Conservation (phyloP, 1,140 invertebrate species). For the Diorhabda elongata region DNA sequence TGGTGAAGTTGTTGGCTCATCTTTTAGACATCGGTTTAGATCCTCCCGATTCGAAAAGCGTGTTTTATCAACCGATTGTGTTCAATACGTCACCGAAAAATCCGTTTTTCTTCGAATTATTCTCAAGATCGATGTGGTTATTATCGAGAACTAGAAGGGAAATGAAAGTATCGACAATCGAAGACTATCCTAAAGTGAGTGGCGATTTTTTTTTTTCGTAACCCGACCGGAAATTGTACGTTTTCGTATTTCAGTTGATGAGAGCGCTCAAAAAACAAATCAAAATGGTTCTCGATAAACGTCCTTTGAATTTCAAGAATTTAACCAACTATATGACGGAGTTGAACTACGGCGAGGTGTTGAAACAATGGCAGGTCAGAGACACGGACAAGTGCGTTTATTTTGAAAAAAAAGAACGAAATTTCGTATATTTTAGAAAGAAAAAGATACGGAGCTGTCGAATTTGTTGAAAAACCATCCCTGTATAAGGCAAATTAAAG, state of each 20-base stretch:
- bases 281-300: slow-evolving; percentile 31
- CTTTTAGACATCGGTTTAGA: slow-evolving; percentile 37
- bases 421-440: slow-evolving; percentile 24
- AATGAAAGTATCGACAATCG: slow-evolving; percentile 39
- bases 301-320: slow-evolving; percentile 34
- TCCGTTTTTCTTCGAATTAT: slow-evolving; percentile 41
- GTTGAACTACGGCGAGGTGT: slow-evolving; percentile 30
- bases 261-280: slow-evolving; percentile 39
- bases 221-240: background rate
- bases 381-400: background rate
- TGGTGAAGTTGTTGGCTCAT: slow-evolving; percentile 36
- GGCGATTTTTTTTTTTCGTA: background rate
- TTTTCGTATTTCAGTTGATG: slow-evolving; percentile 30
- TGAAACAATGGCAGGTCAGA: slow-evolving; percentile 30
- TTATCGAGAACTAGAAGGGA: slow-evolving; percentile 42
- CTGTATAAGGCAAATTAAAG: slow-evolving; percentile 34
- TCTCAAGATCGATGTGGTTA: slow-evolving; percentile 42
- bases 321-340: slow-evolving; percentile 32
- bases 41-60: slow-evolving; percentile 27
- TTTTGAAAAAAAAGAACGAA: background rate
- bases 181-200: slow-evolving; percentile 39
- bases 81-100: slow-evolving; percentile 34
- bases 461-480: slow-evolving; percentile 32
- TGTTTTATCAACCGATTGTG: slow-evolving; percentile 39
- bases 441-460: slow-evolving; percentile 34